Evolutionary conservation across 2,113 vertebrate genomes (phyloP), one percentile per base, ranked within the genome.

Genomic region (Plecotus auritus): DNA sequence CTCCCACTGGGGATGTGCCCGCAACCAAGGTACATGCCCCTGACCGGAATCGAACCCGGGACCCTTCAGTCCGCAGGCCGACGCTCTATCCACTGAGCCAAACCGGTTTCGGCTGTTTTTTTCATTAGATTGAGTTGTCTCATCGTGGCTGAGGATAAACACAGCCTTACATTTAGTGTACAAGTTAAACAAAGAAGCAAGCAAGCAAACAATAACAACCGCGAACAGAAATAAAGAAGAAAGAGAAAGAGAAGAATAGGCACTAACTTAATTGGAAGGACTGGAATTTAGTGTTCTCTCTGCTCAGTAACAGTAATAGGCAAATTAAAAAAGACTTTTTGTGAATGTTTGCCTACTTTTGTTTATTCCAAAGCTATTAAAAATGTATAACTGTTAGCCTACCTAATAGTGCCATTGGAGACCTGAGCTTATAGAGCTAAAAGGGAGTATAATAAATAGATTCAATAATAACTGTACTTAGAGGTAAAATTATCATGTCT

Each of bases 331-430:
- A 90, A 59, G 7, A 82, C 37, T 37, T 26, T 78, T 85, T 37
- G 9, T n/a, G 59, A 94, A 74, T 54, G 59, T 73, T 66, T 90
- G n/a, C 45, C 51, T 42, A 14, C 20, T 35, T 82, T 74, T 13
- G 12, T 88, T 92, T 85, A 26, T 76, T 88, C 4, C 22, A 67
- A 88, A 93, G 42, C 17, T 80, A 82, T 91, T 86, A 88, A 95
- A 90, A 94, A 70, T 73, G 18, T 77, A 18, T 86, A 61, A 51
- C 23, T 51, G 26, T 82, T 84, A 64, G 76, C 45, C 18, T 72
- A 42, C 40, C 67, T 32, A 45, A 47, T 23, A n/a, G 42, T 66
- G 22, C 72, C 64, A 42, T 78, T 74, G 72, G 83, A 87, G 59
- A 64, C 42, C 54, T 80, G 7, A 45, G 32, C 32, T 77, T 70